phyloP scores from a whole-genome alignment of 23 tunicate species.

The Trididemnum nubilum region DNA sequence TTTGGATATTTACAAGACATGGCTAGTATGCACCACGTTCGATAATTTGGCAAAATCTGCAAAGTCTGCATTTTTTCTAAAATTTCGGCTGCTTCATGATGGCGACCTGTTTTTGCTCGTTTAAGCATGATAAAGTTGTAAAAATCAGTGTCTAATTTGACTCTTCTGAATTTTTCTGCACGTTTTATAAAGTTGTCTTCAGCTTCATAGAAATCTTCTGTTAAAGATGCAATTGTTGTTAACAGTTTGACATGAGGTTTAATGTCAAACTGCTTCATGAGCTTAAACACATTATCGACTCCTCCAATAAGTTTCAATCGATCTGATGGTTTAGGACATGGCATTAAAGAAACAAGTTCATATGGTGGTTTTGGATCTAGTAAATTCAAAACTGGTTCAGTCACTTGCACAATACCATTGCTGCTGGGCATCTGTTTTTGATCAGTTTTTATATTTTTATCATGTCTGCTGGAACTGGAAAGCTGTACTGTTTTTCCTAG shows the following conservation, averaged over 20 bases:
- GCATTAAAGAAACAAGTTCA: constrained; percentile 17
- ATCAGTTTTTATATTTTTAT: not conserved
- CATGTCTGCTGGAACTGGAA: not conserved
- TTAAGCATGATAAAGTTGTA: constrained; percentile 54
- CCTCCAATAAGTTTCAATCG: constrained; percentile 74
- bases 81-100: constrained; percentile 28
- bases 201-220: constrained; percentile 12
- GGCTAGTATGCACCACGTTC: constrained; percentile 72
- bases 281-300: constrained; percentile 27
- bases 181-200: constrained; percentile 40
- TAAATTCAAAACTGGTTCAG: not conserved
- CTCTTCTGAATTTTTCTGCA: constrained; percentile 32
- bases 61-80: constrained; percentile 22
- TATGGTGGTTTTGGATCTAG: not conserved
- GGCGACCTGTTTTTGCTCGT: constrained; percentile 21
- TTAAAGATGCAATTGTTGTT: constrained; percentile 15
- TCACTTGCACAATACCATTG: not conserved
- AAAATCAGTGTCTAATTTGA: constrained; percentile 58
- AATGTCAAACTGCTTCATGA: constrained; percentile 54
- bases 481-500: not conserved
- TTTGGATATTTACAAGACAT: constrained; percentile 29
- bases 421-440: not conserved
- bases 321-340: constrained; percentile 52
- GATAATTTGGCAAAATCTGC: constrained; percentile 44
- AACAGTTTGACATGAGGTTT: constrained; percentile 19